Evolutionary conservation across 1,140 invertebrate species (phyloP), one percentile per base, ranked within the genome.

Genomic region (Hormaphis cornu): DNA sequence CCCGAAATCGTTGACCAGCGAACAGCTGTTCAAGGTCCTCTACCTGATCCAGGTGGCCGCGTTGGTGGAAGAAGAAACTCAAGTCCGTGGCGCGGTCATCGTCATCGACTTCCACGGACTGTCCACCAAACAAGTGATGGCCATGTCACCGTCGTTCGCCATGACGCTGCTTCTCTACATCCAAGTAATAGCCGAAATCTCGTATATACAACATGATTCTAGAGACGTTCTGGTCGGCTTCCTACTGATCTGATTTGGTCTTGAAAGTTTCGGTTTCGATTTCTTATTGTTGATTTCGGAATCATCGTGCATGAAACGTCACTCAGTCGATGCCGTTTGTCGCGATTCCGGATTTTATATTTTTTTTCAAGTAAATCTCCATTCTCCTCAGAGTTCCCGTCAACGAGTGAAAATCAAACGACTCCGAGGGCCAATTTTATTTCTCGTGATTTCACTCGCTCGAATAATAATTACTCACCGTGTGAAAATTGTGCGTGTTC

Each of bases 81-180:
- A 90, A 78, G 79, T 81, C n/a, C 66, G 75, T 35, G 89, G 89
- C 10, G 83, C 83, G 0, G 85, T 91, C 24, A 88, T 90, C 6
- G 81, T 92, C 48, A 88, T 91, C 84, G 89, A 92, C 76, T 91
- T 89, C 75, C 82, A 89, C 70, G 85, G 86, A 2, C 79, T 92
- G 72, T 81, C 82, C 44, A 85, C 88, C 83, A 84, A 84, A 76
- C 89, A 92, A 80, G 82, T 83, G 1, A 82, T 82, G 78, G 84
- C 83, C 1, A 76, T 90, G n/a, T 83, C 85, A 1, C 87, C 87
- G 22, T 77, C 83, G 1, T 90, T 89, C 76, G 87, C 87, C 24
- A 85, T 86, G 78, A 82, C 85, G 70, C 81, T 91, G 22, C 81
- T 91, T 48, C 83, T 81, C 18, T 91, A 90, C 77, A 89, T 91